Evolutionary conservation across 2,888 invertebrate species (phyloP).

Genomic region (Pristionchus exspectatus): DNA sequence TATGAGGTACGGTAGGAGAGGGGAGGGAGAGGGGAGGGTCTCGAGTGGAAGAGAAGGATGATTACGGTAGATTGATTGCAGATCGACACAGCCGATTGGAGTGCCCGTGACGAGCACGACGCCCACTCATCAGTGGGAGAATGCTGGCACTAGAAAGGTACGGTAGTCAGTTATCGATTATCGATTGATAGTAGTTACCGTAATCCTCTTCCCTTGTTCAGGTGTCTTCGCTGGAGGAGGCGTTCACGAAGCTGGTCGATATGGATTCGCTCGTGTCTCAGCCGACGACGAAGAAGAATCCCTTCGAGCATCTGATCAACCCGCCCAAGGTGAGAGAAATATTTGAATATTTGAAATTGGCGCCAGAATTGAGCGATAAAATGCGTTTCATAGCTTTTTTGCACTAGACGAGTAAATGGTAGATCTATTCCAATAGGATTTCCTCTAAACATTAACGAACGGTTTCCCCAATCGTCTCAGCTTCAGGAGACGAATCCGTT

Average conservation of each 20-base stretch:
- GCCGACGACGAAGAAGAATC: conserved; percentile 75
- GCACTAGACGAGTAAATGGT: too few relatives aligned
- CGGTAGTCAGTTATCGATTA: neutral
- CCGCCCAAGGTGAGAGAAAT: conserved; percentile 72
- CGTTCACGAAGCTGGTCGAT: conserved; percentile 77
- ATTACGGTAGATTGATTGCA: conserved; percentile 24
- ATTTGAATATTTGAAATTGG: neutral
- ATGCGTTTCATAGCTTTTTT: too few relatives aligned
- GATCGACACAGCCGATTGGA: conserved; percentile 30
- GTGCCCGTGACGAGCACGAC: conserved; percentile 43
- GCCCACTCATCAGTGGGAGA: conserved; percentile 38
- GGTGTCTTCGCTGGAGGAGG: conserved; percentile 76
- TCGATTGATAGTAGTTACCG: neutral
- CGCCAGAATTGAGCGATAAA: neutral
- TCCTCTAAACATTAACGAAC: too few relatives aligned
- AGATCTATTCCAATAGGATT: too few relatives aligned
- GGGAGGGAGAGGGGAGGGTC: neutral
- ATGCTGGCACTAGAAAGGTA: conserved; percentile 16
- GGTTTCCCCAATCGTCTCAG: neutral
- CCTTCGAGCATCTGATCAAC: conserved; percentile 77
- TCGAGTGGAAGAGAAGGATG: neutral
- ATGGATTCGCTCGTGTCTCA: conserved; percentile 75
- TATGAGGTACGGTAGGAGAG: conserved; percentile 36
- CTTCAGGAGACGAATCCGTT: conserved; percentile 72
- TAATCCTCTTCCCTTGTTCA: neutral